Conservation (phyloP, 2,888 invertebrate genomes). For the Eupeodes luniger region DNA sequence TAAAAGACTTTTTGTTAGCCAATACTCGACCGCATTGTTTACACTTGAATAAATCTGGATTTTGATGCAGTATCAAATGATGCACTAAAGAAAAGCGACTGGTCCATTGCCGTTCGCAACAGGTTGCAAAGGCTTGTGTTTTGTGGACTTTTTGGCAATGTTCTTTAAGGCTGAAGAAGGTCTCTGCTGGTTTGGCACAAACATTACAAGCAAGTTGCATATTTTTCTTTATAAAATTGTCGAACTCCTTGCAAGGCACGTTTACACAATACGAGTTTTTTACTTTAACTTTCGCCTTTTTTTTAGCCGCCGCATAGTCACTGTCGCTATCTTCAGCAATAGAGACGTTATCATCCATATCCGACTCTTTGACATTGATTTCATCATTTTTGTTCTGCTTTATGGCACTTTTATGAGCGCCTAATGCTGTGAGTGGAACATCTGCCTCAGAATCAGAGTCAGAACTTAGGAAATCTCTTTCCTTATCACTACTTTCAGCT, state of each 20-base stretch:
- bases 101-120: conserved; percentile 77
- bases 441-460: conserved; percentile 28
- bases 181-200: conserved; percentile 61
- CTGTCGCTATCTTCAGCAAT: neutral
- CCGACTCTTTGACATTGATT: neutral
- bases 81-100: conserved; percentile 77
- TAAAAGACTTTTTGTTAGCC: conserved; percentile 67
- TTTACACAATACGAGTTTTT: neutral
- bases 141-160: conserved; percentile 77
- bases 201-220: conserved; percentile 76
- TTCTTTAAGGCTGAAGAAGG: conserved; percentile 70
- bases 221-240: conserved; percentile 75
- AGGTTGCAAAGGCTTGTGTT: conserved; percentile 72
- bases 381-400: neutral
- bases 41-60: conserved; percentile 78
- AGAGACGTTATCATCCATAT: neutral
- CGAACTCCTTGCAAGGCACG: conserved; percentile 63
- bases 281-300: neutral
- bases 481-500: neutral
- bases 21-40: conserved; percentile 74
- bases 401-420: neutral
- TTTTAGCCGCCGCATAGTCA: neutral
- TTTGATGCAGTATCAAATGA: conserved; percentile 77
- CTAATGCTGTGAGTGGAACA: neutral
- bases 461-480: neutral